Conservation (phyloP, 2,888 invertebrate species). For the Agrochola lychnidis region DNA sequence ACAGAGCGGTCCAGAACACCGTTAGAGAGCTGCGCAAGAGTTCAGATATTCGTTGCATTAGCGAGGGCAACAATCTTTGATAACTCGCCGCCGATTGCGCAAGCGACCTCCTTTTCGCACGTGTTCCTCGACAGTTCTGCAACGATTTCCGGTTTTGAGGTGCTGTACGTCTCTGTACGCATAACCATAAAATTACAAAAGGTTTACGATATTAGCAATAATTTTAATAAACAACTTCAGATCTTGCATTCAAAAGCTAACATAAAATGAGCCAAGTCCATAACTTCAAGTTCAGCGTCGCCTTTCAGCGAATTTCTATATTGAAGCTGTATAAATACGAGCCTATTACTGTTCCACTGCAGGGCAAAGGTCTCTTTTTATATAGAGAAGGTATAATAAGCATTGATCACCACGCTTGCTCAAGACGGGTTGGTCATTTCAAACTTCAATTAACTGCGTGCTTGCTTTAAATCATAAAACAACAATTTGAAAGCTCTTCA, state of each 20-base stretch:
- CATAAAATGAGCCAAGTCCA: not conserved
- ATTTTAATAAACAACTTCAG: not conserved
- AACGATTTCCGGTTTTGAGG: slow-evolving; percentile 78
- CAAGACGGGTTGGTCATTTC: not conserved
- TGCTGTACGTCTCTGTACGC: slow-evolving; percentile 50
- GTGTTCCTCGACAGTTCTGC: slow-evolving; percentile 82
- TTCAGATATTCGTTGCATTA: slow-evolving; percentile 78
- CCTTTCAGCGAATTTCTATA: not conserved
- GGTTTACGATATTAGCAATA: slow-evolving; percentile 2
- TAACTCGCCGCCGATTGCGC: slow-evolving; percentile 82
- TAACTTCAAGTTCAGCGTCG: not conserved
- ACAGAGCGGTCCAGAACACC: slow-evolving; percentile 76
- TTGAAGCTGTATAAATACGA: not conserved
- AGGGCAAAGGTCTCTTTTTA: not conserved
- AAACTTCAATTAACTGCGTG: not conserved
- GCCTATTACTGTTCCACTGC: not conserved
- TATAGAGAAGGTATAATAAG: not conserved
- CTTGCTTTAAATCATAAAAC: not conserved
- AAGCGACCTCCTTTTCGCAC: slow-evolving; percentile 86
- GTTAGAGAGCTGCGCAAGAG: slow-evolving; percentile 80
- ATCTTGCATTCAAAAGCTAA: not conserved
- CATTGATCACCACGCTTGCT: not conserved
- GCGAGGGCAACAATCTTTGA: slow-evolving; percentile 86
- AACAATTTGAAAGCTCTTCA: not conserved
- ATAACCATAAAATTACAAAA: slow-evolving; percentile 35